A percentile compares a stretch with the other conserved stretches of the same genome.
phyloP scores from a whole-genome alignment of 2,113 vertebrate genomes.

The Himantopus leucocephalus region DNA sequence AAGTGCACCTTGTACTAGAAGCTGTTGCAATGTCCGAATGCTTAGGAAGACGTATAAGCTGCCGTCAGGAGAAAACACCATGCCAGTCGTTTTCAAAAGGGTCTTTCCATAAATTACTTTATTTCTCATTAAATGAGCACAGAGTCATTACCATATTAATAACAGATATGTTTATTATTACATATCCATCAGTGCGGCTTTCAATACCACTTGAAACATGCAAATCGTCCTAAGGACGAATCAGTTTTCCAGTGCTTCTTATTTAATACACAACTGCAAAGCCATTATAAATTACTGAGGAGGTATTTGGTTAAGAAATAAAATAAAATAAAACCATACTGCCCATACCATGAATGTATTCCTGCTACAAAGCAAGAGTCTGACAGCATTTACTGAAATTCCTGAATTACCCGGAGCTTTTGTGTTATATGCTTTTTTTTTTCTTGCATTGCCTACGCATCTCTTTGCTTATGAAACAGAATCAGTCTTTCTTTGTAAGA shows the following conservation, averaged over 20 bases:
- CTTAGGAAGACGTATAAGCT: background rate
- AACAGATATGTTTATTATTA: constrained; percentile 99
- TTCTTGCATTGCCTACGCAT: constrained; percentile 52
- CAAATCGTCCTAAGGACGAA: constrained; percentile 90
- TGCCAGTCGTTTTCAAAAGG: constrained; percentile 71
- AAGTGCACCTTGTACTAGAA: background rate
- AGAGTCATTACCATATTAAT: constrained; percentile 84
- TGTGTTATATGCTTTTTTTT: constrained; percentile 1
- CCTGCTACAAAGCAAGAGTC: constrained; percentile 74
- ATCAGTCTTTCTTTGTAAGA: constrained; percentile 73
- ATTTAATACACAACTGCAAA: constrained; percentile 91
- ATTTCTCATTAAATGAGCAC: constrained; percentile 84
- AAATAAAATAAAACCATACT: constrained; percentile 80
- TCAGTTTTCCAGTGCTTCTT: constrained; percentile 98
- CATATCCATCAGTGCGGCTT: constrained; percentile 98
- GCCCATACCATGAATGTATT: constrained; percentile 73
- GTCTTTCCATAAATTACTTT: constrained; percentile 82
- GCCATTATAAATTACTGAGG: constrained; percentile 89
- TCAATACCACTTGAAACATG: constrained; percentile 95
- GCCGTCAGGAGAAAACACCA: constrained; percentile 73
- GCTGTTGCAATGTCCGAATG: background rate
- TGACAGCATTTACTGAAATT: constrained; percentile 73
- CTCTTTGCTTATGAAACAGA: constrained; percentile 63
- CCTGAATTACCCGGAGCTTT: constrained; percentile 70
- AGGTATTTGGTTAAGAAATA: constrained; percentile 91